phyloP scores from a whole-genome alignment of 2,797 vertebrate species.

The Diplodus sargus region DNA sequence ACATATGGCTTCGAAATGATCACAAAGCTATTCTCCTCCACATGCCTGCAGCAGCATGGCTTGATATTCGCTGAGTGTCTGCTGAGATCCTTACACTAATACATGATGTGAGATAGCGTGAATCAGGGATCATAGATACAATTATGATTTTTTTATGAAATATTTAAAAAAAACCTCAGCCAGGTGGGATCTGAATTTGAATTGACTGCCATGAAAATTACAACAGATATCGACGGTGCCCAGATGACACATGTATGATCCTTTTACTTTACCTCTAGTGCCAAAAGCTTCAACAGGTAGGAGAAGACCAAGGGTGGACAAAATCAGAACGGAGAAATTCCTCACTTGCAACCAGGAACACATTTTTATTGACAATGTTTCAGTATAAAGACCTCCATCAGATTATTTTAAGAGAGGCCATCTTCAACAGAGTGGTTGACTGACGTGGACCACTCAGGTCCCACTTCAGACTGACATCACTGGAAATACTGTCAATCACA shows the following conservation, averaged over 20 bases:
- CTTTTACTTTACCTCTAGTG: neutral
- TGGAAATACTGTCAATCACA: too few species aligned
- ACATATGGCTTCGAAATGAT: slow-evolving; percentile 16
- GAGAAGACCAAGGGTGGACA: too few species aligned
- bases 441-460: too few species aligned
- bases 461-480: too few species aligned
- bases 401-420: too few species aligned
- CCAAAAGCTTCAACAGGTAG: too few species aligned
- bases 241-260: neutral
- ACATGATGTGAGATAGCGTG: neutral
- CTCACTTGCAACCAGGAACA: too few species aligned
- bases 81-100: neutral
- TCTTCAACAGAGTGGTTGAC: too few species aligned
- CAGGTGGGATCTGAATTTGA: neutral
- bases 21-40: slow-evolving; percentile 16
- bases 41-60: slow-evolving; percentile 1
- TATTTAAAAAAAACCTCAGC: neutral
- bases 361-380: too few species aligned
- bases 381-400: too few species aligned
- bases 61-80: slow-evolving; percentile 2
- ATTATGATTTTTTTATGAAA: neutral
- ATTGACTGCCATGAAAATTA: neutral
- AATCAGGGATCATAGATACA: neutral
- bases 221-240: too few species aligned
- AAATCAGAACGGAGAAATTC: too few species aligned